These are phyloP conservation scores for Cercopithecus mona DNA, from an alignment of 2,113 vertebrate species.

Conservation along the genomic window DNA sequence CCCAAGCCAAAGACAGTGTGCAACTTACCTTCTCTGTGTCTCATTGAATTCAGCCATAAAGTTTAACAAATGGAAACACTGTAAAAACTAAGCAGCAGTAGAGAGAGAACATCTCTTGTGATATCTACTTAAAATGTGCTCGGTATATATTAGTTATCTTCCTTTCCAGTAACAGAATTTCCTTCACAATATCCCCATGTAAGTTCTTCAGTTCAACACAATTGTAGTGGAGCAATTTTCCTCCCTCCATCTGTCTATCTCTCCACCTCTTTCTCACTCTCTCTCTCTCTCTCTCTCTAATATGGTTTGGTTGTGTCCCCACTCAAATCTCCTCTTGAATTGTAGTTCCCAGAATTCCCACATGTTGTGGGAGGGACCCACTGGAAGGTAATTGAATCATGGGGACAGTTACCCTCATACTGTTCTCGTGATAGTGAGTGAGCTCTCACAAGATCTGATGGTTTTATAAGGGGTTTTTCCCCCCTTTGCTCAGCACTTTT, in stretches of 20 bases:
- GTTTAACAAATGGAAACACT: neutral
- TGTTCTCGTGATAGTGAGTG: no score
- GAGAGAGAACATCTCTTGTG: neutral
- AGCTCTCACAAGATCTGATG: no score
- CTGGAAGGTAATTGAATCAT: no score
- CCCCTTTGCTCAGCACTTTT: no score
- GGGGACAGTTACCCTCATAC: no score
- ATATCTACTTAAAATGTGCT: neutral
- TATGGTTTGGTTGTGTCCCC: no score
- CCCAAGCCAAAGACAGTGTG: neutral
- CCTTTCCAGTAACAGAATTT: neutral
- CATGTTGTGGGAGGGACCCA: no score
- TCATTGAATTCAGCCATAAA: neutral
- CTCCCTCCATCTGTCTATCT: neutral
- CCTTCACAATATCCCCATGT: neutral
- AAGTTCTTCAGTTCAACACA: neutral
- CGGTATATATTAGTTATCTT: neutral
- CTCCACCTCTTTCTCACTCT: neutral
- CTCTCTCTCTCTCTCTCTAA: no score
- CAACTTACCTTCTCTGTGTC: rapidly evolving
- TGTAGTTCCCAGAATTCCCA: no score
- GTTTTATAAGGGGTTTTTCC: no score
- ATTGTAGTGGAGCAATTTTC: neutral
- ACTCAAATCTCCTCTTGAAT: no score
- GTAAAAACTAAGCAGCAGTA: neutral